Evolutionary conservation across 2,888 invertebrate genomes (phyloP).

Genomic region (Tipula helvola): DNA sequence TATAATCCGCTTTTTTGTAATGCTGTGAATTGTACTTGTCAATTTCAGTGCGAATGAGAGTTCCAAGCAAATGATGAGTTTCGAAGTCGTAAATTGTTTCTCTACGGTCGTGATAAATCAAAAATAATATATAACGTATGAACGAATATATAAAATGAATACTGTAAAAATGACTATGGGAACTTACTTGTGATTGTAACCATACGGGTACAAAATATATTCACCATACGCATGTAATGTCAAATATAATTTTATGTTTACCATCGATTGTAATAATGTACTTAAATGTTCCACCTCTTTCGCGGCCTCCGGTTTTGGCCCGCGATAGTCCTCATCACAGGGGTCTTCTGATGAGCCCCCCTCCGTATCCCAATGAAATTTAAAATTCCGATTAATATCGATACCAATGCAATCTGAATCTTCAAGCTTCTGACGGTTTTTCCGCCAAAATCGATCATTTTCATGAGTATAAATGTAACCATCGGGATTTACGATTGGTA

Average conservation of each 20-base stretch:
- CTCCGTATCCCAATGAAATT: slow-evolving; percentile 46
- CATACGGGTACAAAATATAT: slow-evolving; percentile 56
- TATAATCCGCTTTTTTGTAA: slow-evolving; percentile 23
- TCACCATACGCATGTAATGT: slow-evolving; percentile 64
- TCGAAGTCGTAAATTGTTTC: too few species aligned
- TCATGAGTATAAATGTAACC: background rate
- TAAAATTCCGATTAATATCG: slow-evolving; percentile 67
- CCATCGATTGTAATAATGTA: slow-evolving; percentile 37
- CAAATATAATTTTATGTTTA: slow-evolving; percentile 47
- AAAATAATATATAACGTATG: too few species aligned
- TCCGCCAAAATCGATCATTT: slow-evolving; percentile 45
- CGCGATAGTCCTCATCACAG: slow-evolving; percentile 49
- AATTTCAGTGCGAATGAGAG: too few species aligned
- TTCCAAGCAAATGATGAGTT: too few species aligned
- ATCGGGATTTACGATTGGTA: background rate
- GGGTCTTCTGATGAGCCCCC: slow-evolving; percentile 22
- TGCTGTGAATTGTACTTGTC: too few species aligned
- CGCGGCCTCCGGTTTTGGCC: slow-evolving; percentile 50
- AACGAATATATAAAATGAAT: too few species aligned
- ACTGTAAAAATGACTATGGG: too few species aligned
- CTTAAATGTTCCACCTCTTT: slow-evolving; percentile 47
- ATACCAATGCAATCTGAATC: slow-evolving; percentile 45
- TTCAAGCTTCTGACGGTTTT: slow-evolving; percentile 43
- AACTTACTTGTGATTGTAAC: slow-evolving; percentile 29
- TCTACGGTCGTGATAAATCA: too few species aligned